Evolutionary conservation across 1,140 invertebrate genomes (phyloP).

Genomic region (Cylas formicarius): DNA sequence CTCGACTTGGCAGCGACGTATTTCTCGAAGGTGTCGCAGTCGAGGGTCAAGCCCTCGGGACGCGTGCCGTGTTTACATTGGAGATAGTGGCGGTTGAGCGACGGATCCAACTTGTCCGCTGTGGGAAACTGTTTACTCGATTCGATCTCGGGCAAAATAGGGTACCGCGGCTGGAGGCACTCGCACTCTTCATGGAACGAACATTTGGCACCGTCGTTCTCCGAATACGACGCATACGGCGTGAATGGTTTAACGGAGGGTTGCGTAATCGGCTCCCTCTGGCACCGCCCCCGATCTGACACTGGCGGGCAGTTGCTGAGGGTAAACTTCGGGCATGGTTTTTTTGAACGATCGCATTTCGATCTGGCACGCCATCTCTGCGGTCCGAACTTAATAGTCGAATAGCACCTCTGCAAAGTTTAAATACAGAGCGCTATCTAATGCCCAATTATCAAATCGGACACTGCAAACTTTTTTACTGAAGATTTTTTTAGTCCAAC

Average conservation of each 20-base stretch:
- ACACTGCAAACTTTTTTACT: neutral
- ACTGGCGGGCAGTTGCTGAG: neutral
- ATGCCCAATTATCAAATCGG: too few relatives aligned
- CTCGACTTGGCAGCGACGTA: neutral
- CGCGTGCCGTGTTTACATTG: slow-evolving; percentile 12
- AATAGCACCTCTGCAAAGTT: too few relatives aligned
- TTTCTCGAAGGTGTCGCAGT: slow-evolving; percentile 9
- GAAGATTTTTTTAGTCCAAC: slow-evolving; percentile 2
- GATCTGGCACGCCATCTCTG: neutral
- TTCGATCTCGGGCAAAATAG: neutral
- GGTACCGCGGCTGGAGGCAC: slow-evolving; percentile 14
- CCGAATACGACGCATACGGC: slow-evolving; percentile 14
- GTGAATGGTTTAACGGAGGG: slow-evolving; percentile 3
- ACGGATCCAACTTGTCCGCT: slow-evolving; percentile 10
- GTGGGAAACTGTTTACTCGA: neutral
- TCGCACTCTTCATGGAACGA: neutral
- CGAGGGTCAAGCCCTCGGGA: slow-evolving; percentile 9
- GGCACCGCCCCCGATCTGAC: neutral
- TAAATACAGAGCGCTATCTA: too few relatives aligned
- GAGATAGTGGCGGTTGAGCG: slow-evolving; percentile 8
- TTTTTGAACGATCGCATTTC: slow-evolving; percentile 12
- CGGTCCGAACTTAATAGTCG: neutral
- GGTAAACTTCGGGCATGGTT: slow-evolving; percentile 5
- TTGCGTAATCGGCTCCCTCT: neutral
- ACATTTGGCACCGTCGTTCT: slow-evolving; percentile 2